Evolutionary conservation across 2,888 invertebrate species (phyloP).

Genomic region (Yponomeuta plumbellus): DNA sequence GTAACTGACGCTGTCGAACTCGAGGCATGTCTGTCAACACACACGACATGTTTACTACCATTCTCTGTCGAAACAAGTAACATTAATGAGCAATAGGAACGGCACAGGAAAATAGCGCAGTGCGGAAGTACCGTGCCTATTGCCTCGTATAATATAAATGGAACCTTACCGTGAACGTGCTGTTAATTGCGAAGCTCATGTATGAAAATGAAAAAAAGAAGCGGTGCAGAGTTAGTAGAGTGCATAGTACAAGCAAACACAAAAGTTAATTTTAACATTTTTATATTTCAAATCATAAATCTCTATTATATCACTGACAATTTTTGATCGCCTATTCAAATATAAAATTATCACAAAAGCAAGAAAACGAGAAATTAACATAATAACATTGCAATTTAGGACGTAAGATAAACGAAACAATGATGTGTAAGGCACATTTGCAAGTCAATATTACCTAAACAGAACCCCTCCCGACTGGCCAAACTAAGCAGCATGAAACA

Average conservation of each 20-base stretch:
- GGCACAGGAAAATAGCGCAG: not conserved
- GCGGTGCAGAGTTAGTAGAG: slow-evolving; percentile 31
- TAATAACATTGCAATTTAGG: slow-evolving; percentile 35
- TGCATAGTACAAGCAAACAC: slow-evolving; percentile 57
- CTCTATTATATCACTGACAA: slow-evolving; percentile 53
- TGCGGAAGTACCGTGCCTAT: not conserved
- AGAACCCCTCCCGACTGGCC: slow-evolving; percentile 66
- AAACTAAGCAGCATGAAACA: slow-evolving; percentile 66
- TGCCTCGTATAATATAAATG: not conserved
- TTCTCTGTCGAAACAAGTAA: not conserved
- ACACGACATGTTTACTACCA: not conserved
- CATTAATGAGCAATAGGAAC: not conserved
- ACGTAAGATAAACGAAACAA: slow-evolving; percentile 21
- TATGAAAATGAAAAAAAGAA: not conserved
- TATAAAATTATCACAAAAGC: slow-evolving; percentile 25
- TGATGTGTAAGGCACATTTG: slow-evolving; percentile 25
- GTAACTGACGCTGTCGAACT: slow-evolving; percentile 73
- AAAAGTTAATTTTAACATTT: slow-evolving; percentile 38
- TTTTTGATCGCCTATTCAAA: slow-evolving; percentile 33
- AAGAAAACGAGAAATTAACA: slow-evolving; percentile 30
- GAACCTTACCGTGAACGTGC: not conserved
- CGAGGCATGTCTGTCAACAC: slow-evolving; percentile 68
- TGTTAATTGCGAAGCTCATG: not conserved
- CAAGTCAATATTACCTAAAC: slow-evolving; percentile 56
- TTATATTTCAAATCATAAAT: slow-evolving; percentile 59